Evolutionary conservation across 2,113 vertebrate genomes (phyloP), one percentile per base, ranked within the genome.

Genomic region (Nothobranchius furzeri): DNA sequence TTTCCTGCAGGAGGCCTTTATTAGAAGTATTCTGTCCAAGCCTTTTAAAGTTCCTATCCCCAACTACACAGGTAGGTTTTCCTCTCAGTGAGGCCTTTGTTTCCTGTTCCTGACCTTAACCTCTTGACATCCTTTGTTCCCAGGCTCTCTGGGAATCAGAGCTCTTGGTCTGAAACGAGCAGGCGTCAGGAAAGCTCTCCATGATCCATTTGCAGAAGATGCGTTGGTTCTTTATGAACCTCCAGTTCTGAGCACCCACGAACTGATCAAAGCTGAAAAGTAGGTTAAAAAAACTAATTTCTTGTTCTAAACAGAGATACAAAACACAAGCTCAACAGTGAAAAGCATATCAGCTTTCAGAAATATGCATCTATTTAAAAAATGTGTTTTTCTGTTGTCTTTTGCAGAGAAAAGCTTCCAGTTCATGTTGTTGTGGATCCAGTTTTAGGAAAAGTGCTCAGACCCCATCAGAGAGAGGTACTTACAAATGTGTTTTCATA

Each of bases 401-500:
- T 64, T 7, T 58, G 1, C 69, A 96, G 96, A 85, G 95, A 98
- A 55, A 97, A 96, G 84, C 68, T 93, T 43, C 96, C 95, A 10
- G 94, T 99, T 59, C 98, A 99, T 65, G 97, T 99, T 62, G 98
- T 99, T 55, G 96, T 99, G 77, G 98, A 99, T 94, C 98, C 98
- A 70, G 76, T 98, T 64, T 90, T 99, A 70, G 93, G 94, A 81
- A 95, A 94, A 62, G 93, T 99, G 30, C 91, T 99, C 60, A 87
- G 98, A 81, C 98, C 98, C 42, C 98, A 99, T 93, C 98, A 99
- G 88, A 94, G 97, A 93, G 97, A 99, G 92, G 97, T 99, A 91
- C 92, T 76, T 12, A 6, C 1, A 37, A 37, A 42, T 11, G 6
- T 25, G 17, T 14, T 51, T 45, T 62, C 17, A 36, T 37, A 30